phyloP scores from a whole-genome alignment of 2,797 vertebrate genomes.

The Mormyrops attenuatus region DNA sequence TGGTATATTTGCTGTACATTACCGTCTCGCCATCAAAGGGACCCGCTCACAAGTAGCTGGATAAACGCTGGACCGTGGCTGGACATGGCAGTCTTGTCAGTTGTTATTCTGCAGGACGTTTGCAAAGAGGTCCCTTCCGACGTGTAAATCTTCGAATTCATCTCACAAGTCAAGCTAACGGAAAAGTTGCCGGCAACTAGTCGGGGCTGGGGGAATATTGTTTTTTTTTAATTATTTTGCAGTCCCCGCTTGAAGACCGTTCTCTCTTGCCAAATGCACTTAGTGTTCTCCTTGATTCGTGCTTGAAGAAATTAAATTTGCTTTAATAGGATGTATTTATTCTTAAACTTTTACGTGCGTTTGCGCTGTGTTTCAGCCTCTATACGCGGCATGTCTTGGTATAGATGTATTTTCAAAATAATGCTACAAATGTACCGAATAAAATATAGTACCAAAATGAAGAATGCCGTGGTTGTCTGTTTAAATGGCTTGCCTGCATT shows the following conservation, averaged over 20 bases:
- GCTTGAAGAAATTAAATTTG: neutral
- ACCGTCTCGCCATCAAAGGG: neutral
- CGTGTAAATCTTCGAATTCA: neutral
- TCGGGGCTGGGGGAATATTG: neutral
- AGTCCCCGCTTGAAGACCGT: neutral
- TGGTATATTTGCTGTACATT: neutral
- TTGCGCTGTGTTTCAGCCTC: conserved; percentile 13
- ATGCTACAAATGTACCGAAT: conserved; percentile 26
- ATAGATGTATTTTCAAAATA: conserved; percentile 25
- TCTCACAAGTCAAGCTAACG: neutral
- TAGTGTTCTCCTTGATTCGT: neutral
- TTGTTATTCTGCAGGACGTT: neutral
- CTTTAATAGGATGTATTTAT: conserved; percentile 27
- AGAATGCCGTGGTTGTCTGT: neutral
- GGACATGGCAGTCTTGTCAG: neutral
- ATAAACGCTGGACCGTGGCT: neutral
- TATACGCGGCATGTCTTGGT: conserved; percentile 11
- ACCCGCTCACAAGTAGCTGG: neutral
- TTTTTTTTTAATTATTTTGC: neutral
- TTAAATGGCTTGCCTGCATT: neutral
- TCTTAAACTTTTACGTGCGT: conserved; percentile 12
- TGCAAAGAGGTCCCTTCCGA: neutral
- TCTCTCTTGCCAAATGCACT: neutral
- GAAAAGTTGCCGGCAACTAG: neutral
- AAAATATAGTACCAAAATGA: conserved; percentile 17